Base-by-base conservation (phyloP, 1,140 invertebrate genomes). In the Ooceraea biroi region DNA sequence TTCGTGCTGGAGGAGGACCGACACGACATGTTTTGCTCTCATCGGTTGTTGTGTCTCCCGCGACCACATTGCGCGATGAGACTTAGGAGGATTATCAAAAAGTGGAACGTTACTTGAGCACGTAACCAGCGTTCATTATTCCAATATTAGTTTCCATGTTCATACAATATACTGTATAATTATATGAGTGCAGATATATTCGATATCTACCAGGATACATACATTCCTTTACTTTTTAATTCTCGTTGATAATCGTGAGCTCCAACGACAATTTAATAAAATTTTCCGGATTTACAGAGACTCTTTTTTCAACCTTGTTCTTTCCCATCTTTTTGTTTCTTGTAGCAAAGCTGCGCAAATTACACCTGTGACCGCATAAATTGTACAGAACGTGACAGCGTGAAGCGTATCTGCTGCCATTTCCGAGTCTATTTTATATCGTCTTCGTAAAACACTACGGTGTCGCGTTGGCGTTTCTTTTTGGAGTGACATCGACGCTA, bases 381-480 rank as follows among this genome's bases (percentile, higher is more conserved):
- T 77, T 58, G 60, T 77, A 30, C 22, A 66, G 30, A 50, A 77
- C 44, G 73, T 65, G 60, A 77, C 74, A 77, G 30, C 61, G 60
- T 55, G 48, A 63, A 71, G 57, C 25, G 36, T 71, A 69, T 69
- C 27, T 50, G 41, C n/a, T 48, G 22, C 30, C 17, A 52, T 69
- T 78, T 27, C 61, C 58, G 17, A 71, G 76, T 71, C 50, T 44
- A 69, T 69, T 71, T 80, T 80, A 71, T 80, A 80, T 71, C 17
- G 69, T 30, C 41, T 80, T 71, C 25, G 52, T 80, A 55, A 78
- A 55, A 71, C 52, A 57, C n/a, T 12, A n/a, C 50, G 63, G 50
- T n/a, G n/a, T 66, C 36, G 50, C 76, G 22, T 19, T 22, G 12
- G 36, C 57, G 36, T 46, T 8, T 22, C 25, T 58, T 80, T 80